A percentile compares a stretch with the other conserved stretches of the same genome.
Conservation (phyloP, 2,888 invertebrate species). For the Gastracanthus pulcherrimus region DNA sequence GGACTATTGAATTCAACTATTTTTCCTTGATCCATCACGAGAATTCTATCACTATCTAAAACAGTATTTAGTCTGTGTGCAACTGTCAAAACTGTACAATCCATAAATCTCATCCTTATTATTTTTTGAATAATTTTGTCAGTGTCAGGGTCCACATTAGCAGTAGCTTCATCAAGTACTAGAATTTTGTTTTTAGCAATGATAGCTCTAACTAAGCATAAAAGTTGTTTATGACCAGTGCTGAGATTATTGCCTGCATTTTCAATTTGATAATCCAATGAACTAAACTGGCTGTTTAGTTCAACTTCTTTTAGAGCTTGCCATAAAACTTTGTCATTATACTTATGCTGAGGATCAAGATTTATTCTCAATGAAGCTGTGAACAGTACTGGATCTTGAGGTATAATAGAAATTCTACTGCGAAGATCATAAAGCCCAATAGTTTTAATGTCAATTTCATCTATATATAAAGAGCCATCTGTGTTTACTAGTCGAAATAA, state of each 20-base stretch:
- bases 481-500: constrained; percentile 87
- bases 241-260: constrained; percentile 91
- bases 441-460: constrained; percentile 84
- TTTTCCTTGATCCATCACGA: constrained; percentile 79
- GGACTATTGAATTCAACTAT: constrained; percentile 85
- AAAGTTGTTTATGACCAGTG: constrained; percentile 92
- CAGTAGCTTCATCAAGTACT: constrained; percentile 94
- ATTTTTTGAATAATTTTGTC: constrained; percentile 92
- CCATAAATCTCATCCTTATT: constrained; percentile 81
- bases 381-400: constrained; percentile 93
- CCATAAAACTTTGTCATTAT: constrained; percentile 87
- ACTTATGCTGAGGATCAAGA: constrained; percentile 89
- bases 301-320: constrained; percentile 87
- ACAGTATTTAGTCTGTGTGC: constrained; percentile 82
- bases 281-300: constrained; percentile 83
- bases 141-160: constrained; percentile 95
- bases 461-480: constrained; percentile 87
- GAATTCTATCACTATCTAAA: constrained; percentile 80
- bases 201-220: constrained; percentile 93
- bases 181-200: constrained; percentile 90
- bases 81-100: constrained; percentile 81
- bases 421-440: constrained; percentile 88
- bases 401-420: constrained; percentile 91
- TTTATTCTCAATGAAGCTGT: constrained; percentile 90
- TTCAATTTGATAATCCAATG: constrained; percentile 85